Base-by-base conservation (phyloP, 2,113 vertebrate genomes). In the Nyctibius bracteatus region DNA sequence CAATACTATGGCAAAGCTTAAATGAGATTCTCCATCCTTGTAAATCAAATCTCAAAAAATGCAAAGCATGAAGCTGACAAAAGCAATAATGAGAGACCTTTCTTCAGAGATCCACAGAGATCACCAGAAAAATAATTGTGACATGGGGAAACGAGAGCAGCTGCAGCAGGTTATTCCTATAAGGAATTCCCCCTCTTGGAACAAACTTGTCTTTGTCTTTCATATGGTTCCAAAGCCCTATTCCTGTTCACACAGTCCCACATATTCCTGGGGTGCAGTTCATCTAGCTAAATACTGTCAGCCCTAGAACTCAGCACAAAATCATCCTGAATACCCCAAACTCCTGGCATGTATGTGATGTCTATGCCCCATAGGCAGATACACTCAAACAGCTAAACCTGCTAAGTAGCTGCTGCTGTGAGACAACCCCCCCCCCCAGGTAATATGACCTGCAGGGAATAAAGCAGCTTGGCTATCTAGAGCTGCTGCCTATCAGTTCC, bases 111-210 rank as follows among this genome's bases (percentile, higher is more conserved):
- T 33, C 62, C 4, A 4, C 35, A 66, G 44, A 63, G 21, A 55
- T 54, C 74, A 63, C 63, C 6, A 8, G 52, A 37, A 85, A 59
- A 63, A 86, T 58, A 63, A 39, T 4, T 33, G 27, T 54, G n/a
- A 35, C 39, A 21, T 0, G 1, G 37, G 67, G 33, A 85, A 72
- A 81, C 8, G 8, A 35, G 5, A 0, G 0, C 65, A 63, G 24
- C 17, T 54, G 49, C 70, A 73, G 43, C 20, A 63, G 39, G 14
- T 73, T 68, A 39, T 63, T 73, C 61, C 41, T 43, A 31, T 16
- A n/a, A 88, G 23, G 23, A 88, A 72, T 85, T 78, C 6, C 12
- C 20, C 14, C 85, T 68, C 27, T 57, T 62, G 68, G 14, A 58
- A 37, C 25, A 72, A 62, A 58, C 47, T 52, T 71, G 12, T 20